phyloP scores from a whole-genome alignment of 2,797 vertebrate species.

The Enteromius afrohamiltoni region DNA sequence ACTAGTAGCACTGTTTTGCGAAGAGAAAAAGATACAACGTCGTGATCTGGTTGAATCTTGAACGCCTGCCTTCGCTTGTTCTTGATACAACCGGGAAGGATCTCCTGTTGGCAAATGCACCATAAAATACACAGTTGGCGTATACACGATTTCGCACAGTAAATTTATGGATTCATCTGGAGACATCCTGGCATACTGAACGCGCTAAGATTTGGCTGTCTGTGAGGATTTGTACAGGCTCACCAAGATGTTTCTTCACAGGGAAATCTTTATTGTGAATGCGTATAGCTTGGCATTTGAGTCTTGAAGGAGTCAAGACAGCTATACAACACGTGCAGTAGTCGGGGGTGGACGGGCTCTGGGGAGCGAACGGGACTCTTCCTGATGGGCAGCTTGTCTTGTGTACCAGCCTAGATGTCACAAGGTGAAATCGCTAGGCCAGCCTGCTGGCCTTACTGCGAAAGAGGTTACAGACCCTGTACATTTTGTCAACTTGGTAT shows the following conservation, averaged over 20 bases:
- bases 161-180: conserved; percentile 27
- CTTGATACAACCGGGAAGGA: conserved; percentile 31
- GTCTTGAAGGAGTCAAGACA: not conserved
- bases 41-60: conserved; percentile 43
- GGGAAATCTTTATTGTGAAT: not conserved
- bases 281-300: conserved; percentile 19
- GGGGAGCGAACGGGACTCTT: not conserved
- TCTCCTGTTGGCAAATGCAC: conserved; percentile 19
- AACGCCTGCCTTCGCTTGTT: conserved; percentile 33
- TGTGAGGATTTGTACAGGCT: conserved; percentile 24
- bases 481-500: not conserved
- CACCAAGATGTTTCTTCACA: conserved; percentile 11
- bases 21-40: conserved; percentile 36
- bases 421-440: too few species aligned
- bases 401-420: not conserved
- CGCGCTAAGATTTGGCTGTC: conserved; percentile 21
- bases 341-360: not conserved
- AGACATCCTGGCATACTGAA: conserved; percentile 1
- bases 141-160: conserved; percentile 23
- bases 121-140: conserved; percentile 30
- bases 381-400: not conserved
- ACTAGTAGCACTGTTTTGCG: conserved; percentile 33
- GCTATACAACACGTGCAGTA: not conserved
- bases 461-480: not conserved
- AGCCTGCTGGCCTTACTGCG: not conserved